A percentile compares a stretch with the other conserved stretches of the same genome.
Conservation (phyloP, 2,113 vertebrate genomes). For the Gadus chalcogrammus region DNA sequence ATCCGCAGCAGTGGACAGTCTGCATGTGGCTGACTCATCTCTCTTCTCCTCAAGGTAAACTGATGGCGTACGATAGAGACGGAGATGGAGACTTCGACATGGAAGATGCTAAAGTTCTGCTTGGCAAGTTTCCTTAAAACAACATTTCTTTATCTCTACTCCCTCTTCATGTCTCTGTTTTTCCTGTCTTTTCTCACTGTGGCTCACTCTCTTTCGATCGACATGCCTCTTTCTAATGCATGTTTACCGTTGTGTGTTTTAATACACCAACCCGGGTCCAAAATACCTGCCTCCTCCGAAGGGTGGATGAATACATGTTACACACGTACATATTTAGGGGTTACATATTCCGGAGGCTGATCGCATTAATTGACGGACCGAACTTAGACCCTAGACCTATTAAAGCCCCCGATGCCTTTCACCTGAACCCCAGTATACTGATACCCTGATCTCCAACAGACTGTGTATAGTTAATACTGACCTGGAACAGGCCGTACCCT, state of each 20-base stretch:
- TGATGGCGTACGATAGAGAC: slow-evolving; percentile 88
- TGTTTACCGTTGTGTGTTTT: slow-evolving; percentile 26
- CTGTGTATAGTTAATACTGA: too few species aligned
- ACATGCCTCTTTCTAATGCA: background rate
- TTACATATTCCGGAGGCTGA: too few species aligned
- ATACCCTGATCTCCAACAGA: too few species aligned
- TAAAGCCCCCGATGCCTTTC: too few species aligned
- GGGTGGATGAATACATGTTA: too few species aligned
- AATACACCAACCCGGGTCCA: background rate
- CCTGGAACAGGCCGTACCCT: too few species aligned
- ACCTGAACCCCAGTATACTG: too few species aligned
- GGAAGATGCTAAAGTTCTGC: slow-evolving; percentile 91
- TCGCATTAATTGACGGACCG: too few species aligned
- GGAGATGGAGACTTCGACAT: slow-evolving; percentile 96
- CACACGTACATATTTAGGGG: too few species aligned
- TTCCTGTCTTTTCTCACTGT: background rate
- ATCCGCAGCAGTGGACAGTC: background rate
- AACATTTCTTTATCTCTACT: background rate
- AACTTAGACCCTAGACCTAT: too few species aligned
- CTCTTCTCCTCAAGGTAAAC: slow-evolving; percentile 76
- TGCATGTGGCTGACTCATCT: background rate
- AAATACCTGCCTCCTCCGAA: background rate
- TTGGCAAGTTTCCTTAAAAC: slow-evolving; percentile 81
- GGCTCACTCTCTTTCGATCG: background rate
- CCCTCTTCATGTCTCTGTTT: background rate